A percentile compares a stretch with the other conserved stretches of the same genome.
These are phyloP conservation scores for Exocentrus adspersus DNA, from an alignment of 2,888 invertebrate genomes.

Conservation along the genomic window DNA sequence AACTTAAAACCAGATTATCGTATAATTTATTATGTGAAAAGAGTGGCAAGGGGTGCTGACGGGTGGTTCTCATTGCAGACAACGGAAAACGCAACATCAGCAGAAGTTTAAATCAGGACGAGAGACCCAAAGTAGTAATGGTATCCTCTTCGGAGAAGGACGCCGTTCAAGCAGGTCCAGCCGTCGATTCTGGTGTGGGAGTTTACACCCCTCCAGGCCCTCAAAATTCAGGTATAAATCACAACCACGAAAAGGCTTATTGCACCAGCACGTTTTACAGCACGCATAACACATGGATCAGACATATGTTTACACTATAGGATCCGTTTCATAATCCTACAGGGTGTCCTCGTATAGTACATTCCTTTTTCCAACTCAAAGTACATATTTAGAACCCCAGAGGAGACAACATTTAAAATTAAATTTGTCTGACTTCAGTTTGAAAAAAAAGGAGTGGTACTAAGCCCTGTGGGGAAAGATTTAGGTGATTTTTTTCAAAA, in stretches of 20 bases:
- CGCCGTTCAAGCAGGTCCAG: conserved; percentile 53
- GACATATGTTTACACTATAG: conserved; percentile 15
- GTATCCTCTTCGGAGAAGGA: conserved; percentile 61
- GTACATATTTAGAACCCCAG: too few species aligned
- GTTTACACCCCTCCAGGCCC: conserved; percentile 64
- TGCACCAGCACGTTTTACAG: conserved; percentile 40
- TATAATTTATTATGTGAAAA: conserved; percentile 18
- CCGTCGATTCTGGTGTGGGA: conserved; percentile 62
- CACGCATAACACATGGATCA: conserved; percentile 18
- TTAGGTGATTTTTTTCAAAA: too few species aligned
- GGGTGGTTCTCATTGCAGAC: conserved; percentile 62
- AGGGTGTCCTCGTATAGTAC: conserved; percentile 8
- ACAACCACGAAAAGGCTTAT: conserved; percentile 33
- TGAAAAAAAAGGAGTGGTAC: neutral
- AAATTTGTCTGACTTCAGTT: neutral
- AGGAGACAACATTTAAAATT: too few species aligned
- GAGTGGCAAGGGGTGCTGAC: conserved; percentile 47
- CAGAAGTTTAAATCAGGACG: conserved; percentile 59
- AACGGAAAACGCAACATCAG: conserved; percentile 61
- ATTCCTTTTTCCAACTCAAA: conserved; percentile 24
- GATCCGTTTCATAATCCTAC: neutral
- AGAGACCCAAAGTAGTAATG: conserved; percentile 61
- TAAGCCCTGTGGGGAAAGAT: too few species aligned
- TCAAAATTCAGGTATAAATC: conserved; percentile 61
- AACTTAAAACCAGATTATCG: conserved; percentile 20